Evolutionary conservation across 2,797 vertebrate genomes (phyloP).

Genomic region (Orestias chungarensis): DNA sequence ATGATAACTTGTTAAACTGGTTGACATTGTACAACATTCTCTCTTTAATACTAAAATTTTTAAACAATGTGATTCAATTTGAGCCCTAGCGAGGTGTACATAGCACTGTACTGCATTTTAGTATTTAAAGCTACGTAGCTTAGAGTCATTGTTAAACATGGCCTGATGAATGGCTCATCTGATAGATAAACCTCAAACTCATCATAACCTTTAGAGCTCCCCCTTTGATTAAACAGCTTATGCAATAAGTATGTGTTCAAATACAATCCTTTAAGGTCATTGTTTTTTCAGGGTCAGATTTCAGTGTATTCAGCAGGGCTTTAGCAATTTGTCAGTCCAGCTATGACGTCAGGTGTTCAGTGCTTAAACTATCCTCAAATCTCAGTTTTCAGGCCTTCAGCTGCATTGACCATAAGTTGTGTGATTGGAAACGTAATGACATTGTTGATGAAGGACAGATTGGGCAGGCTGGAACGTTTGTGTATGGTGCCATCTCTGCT

Average conservation of each 20-base stretch:
- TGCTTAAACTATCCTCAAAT: neutral
- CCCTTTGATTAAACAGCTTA: conserved; percentile 6
- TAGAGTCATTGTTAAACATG: conserved; percentile 3
- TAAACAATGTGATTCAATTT: neutral
- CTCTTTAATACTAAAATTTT: neutral
- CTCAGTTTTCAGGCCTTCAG: conserved; percentile 18
- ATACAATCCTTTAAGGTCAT: conserved; percentile 13
- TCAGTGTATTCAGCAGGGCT: conserved; percentile 8
- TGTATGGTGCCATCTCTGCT: conserved; percentile 29
- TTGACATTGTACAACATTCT: neutral
- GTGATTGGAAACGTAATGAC: conserved; percentile 16
- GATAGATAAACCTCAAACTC: conserved; percentile 10
- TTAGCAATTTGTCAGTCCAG: conserved; percentile 7
- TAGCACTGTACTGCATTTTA: neutral
- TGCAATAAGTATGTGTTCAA: conserved; percentile 13
- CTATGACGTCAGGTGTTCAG: conserved; percentile 3
- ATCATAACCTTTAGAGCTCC: conserved; percentile 10
- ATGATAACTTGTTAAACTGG: neutral
- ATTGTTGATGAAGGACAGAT: conserved; percentile 29
- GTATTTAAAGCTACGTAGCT: neutral
- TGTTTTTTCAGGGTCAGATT: conserved; percentile 9
- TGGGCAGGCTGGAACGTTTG: conserved; percentile 26
- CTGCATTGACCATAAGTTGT: conserved; percentile 18
- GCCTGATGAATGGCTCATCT: neutral
- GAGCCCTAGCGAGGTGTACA: neutral